Conservation (phyloP, 2,888 invertebrate species). For the Thera britannica region DNA sequence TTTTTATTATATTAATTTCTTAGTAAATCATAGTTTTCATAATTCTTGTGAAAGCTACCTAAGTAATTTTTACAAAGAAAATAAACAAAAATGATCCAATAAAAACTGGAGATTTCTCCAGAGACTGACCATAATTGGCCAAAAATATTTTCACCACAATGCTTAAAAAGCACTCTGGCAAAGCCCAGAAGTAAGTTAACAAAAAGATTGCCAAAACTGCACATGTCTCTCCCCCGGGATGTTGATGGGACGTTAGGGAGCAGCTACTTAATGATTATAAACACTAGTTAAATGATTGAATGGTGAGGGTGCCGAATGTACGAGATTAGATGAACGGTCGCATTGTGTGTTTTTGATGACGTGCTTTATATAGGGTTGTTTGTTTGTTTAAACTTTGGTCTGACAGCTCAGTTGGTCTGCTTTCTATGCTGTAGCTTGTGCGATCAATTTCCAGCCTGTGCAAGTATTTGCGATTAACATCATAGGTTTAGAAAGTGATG, state of each 20-base stretch:
- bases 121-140: constrained; percentile 21
- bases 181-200: constrained; percentile 23
- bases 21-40: no score
- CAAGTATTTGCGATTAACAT: no score
- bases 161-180: constrained; percentile 33
- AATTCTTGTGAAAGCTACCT: no score
- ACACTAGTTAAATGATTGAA: constrained; percentile 80
- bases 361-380: neutral
- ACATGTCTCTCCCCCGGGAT: constrained; percentile 44
- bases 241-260: constrained; percentile 48
- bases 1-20: no score
- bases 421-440: neutral
- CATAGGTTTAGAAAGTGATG: no score
- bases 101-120: constrained; percentile 12
- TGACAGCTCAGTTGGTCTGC: neutral
- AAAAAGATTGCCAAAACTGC: constrained; percentile 34
- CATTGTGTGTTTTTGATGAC: neutral
- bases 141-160: constrained; percentile 23
- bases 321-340: constrained; percentile 1
- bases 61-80: neutral
- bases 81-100: constrained; percentile 4
- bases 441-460: no score
- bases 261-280: constrained; percentile 70
- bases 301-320: constrained; percentile 34
- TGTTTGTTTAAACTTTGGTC: neutral